Conservation (phyloP, 2,113 vertebrate species). For the Dunckerocampus dactyliophorus region DNA sequence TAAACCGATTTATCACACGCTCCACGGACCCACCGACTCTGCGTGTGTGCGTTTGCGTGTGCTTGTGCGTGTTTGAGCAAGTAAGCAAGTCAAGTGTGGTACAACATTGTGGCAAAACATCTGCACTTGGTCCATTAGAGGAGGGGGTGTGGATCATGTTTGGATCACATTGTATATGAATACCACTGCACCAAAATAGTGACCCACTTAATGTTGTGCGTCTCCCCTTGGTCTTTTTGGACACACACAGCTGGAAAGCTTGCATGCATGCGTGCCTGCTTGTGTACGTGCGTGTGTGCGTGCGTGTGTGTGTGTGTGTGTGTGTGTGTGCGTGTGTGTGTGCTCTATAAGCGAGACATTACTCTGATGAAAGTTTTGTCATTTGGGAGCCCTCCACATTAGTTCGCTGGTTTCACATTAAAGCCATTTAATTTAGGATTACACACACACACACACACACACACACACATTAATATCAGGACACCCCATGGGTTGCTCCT, state of each 20-base stretch:
- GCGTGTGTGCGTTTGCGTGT: not conserved
- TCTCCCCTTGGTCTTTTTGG: not conserved
- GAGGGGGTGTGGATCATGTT: no score
- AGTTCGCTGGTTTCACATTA: slow-evolving; percentile 40
- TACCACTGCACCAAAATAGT: slow-evolving; percentile 26
- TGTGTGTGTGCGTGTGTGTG: not conserved
- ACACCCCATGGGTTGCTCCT: no score
- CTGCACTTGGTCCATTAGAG: no score
- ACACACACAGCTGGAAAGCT: no score
- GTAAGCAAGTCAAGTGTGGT: not conserved
- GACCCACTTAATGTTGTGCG: slow-evolving; percentile 32
- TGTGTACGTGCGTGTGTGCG: no score
- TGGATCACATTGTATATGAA: not conserved
- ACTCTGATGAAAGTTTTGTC: slow-evolving; percentile 38
- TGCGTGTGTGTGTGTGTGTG: no score
- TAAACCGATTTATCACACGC: slow-evolving; percentile 49
- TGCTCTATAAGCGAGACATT: slow-evolving; percentile 29
- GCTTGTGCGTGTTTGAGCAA: not conserved
- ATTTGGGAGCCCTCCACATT: slow-evolving; percentile 18
- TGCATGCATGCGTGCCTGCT: not conserved
- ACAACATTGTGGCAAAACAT: not conserved
- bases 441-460: slow-evolving; percentile 2
- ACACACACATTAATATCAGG: not conserved
- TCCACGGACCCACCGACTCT: slow-evolving; percentile 14
- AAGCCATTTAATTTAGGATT: slow-evolving; percentile 39